Evolutionary conservation across 2,113 vertebrate species (phyloP).

Genomic region (Nyctereutes procyonoides): DNA sequence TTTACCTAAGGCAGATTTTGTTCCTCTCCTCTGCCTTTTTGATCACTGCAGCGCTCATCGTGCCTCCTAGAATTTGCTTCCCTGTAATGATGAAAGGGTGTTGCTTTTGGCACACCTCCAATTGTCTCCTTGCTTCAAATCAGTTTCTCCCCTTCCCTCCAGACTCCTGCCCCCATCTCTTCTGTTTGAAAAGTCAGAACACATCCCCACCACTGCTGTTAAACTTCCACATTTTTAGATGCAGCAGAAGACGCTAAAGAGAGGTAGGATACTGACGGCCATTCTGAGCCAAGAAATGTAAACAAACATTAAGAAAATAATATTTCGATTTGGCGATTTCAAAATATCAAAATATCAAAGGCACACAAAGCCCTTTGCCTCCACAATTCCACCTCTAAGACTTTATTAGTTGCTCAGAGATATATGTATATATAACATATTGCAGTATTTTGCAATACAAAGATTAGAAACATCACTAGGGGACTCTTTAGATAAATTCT

Average conservation of each 20-base stretch:
- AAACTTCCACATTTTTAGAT: neutral
- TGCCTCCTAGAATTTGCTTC: slow-evolving; percentile 75
- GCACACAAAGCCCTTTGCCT: neutral
- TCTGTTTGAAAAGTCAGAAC: slow-evolving; percentile 43
- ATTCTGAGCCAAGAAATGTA: slow-evolving; percentile 34
- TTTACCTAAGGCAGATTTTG: slow-evolving; percentile 68
- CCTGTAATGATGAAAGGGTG: slow-evolving; percentile 70
- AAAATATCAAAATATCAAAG: slow-evolving; percentile 14
- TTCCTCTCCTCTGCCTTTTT: slow-evolving; percentile 62
- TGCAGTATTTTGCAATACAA: neutral
- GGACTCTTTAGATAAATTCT: neutral
- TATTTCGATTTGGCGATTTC: neutral
- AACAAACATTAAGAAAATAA: neutral
- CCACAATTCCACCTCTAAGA: neutral
- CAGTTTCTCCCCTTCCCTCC: neutral
- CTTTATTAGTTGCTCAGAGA: neutral
- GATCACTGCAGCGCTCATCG: neutral
- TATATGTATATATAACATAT: neutral
- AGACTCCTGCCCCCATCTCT: neutral
- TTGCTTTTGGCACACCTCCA: slow-evolving; percentile 64
- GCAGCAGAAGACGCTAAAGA: neutral
- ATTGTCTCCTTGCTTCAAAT: slow-evolving; percentile 28
- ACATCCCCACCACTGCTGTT: neutral
- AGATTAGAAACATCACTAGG: neutral
- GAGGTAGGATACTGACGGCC: neutral